Evolutionary conservation across 92 coral and sea anemone species (phyloP).

Genomic region (Heliopora coerulea): DNA sequence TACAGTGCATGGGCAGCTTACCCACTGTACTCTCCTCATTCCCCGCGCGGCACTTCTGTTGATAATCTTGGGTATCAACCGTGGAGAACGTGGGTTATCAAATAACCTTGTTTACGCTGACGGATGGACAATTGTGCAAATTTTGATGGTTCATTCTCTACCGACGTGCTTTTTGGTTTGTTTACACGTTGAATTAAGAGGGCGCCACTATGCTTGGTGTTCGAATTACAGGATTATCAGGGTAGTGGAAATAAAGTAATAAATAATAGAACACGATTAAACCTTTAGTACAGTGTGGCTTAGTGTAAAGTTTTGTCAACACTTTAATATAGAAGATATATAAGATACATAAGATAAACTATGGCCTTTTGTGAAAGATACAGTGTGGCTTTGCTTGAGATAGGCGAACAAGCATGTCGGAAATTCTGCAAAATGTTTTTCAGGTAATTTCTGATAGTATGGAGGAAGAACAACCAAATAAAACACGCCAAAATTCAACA

Average conservation of each 20-base stretch:
- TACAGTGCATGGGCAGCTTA: too few relatives aligned
- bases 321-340: too few relatives aligned
- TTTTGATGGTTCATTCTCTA: too few relatives aligned
- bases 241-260: not conserved
- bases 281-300: not conserved
- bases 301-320: too few relatives aligned
- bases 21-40: too few relatives aligned
- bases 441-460: not conserved
- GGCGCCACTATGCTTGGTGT: not conserved
- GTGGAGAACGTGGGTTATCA: too few relatives aligned
- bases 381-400: not conserved
- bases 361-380: not conserved
- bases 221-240: slow-evolving; percentile 13
- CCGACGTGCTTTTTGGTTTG: too few relatives aligned
- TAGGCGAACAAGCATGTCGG: slow-evolving; percentile 13
- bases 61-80: too few relatives aligned
- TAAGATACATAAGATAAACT: too few relatives aligned
- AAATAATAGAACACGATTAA: not conserved
- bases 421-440: slow-evolving; percentile 15
- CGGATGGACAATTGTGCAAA: too few relatives aligned
- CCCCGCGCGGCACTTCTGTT: too few relatives aligned
- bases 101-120: too few relatives aligned
- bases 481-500: not conserved
- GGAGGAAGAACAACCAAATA: not conserved
- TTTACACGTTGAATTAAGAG: not conserved